These are phyloP conservation scores for Eupithecia tripunctaria DNA, from an alignment of 2,888 invertebrate species.

Conservation along the genomic window DNA sequence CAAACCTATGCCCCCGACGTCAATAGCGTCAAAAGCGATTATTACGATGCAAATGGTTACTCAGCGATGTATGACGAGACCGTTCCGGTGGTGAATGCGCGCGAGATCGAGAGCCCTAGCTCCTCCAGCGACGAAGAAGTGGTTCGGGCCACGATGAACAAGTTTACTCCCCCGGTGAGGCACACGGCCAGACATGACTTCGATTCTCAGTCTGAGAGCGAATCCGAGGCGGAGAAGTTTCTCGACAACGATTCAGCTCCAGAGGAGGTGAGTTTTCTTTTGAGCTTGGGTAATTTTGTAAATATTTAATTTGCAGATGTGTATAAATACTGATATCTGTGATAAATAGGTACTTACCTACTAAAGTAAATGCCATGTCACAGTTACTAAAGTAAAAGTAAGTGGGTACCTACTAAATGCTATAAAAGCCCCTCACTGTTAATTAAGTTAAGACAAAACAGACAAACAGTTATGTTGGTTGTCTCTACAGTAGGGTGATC, in stretches of 20 bases:
- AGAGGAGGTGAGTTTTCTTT: constrained; percentile 60
- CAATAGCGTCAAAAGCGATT: constrained; percentile 52
- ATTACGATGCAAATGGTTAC: constrained; percentile 51
- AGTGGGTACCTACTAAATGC: too few relatives aligned
- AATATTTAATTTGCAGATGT: neutral
- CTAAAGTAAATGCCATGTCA: too few relatives aligned
- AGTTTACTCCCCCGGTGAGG: constrained; percentile 76
- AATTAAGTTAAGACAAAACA: too few relatives aligned
- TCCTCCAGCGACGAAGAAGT: constrained; percentile 65
- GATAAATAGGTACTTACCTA: too few relatives aligned
- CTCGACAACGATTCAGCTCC: constrained; percentile 62
- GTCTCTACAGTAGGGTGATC: too few relatives aligned
- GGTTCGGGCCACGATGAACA: constrained; percentile 70
- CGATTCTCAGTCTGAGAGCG: constrained; percentile 75
- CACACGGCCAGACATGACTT: constrained; percentile 77
- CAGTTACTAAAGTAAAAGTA: too few relatives aligned
- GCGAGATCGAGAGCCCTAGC: constrained; percentile 81
- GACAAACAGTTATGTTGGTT: too few relatives aligned
- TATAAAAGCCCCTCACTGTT: too few relatives aligned
- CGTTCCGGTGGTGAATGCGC: constrained; percentile 82
- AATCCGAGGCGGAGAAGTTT: constrained; percentile 70
- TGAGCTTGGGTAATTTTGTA: neutral
- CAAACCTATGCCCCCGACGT: constrained; percentile 60
- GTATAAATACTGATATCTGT: too few relatives aligned
- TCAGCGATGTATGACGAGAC: constrained; percentile 85